Conservation (phyloP, 1,140 invertebrate genomes). For the Drosophila orosa region DNA sequence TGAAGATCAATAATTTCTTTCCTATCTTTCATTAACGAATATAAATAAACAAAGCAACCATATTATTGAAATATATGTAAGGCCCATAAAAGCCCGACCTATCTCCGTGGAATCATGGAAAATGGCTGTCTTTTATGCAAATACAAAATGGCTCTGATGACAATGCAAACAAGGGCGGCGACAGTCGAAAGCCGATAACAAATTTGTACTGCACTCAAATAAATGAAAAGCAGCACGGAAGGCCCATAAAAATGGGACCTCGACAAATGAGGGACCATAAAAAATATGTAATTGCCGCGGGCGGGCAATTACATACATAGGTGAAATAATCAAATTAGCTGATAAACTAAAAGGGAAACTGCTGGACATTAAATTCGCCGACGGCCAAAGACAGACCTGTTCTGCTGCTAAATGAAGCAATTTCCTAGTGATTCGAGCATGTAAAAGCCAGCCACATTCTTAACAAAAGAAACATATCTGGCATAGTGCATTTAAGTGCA, state of each 20-base stretch:
- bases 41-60: neutral
- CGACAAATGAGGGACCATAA: slow-evolving; percentile 44
- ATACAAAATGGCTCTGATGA: slow-evolving; percentile 73
- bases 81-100: neutral
- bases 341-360: slow-evolving; percentile 54
- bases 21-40: neutral
- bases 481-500: slow-evolving; percentile 31
- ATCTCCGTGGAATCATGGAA: slow-evolving; percentile 32
- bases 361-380: slow-evolving; percentile 38
- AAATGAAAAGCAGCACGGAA: slow-evolving; percentile 69
- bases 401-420: slow-evolving; percentile 63
- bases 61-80: neutral
- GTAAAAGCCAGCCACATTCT: slow-evolving; percentile 48
- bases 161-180: slow-evolving; percentile 73
- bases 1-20: neutral
- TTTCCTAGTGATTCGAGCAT: slow-evolving; percentile 63
- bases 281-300: slow-evolving; percentile 55
- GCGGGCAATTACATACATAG: slow-evolving; percentile 51
- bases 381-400: slow-evolving; percentile 28
- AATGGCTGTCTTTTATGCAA: slow-evolving; percentile 39
- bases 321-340: slow-evolving; percentile 75
- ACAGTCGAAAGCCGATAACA: slow-evolving; percentile 50
- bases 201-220: slow-evolving; percentile 48
- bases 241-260: neutral
- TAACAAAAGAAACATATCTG: slow-evolving; percentile 49